phyloP scores from a whole-genome alignment of 1,140 invertebrate species.

The Lasioglossum baleicum region DNA sequence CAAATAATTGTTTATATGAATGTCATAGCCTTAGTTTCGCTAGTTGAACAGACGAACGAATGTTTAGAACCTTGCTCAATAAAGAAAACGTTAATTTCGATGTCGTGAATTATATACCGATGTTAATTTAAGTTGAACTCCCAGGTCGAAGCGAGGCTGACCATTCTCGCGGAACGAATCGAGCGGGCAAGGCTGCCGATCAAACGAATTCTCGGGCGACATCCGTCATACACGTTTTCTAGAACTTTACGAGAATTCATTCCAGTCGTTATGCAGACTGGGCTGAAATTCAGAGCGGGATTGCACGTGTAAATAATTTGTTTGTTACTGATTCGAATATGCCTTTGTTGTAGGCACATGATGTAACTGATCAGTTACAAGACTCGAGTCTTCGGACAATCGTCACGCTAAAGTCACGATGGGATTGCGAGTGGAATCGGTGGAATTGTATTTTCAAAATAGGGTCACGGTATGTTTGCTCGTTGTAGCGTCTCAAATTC shows the following conservation, averaged over 20 bases:
- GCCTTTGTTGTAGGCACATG: too few relatives aligned
- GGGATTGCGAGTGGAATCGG: too few relatives aligned
- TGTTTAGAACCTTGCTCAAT: constrained; percentile 73
- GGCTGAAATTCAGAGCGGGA: too few relatives aligned
- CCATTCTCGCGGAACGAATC: constrained; percentile 47
- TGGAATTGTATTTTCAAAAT: too few relatives aligned
- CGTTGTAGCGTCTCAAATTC: too few relatives aligned
- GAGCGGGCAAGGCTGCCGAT: constrained; percentile 15
- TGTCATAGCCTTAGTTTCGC: constrained; percentile 69
- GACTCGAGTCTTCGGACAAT: too few relatives aligned
- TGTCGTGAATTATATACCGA: constrained; percentile 19
- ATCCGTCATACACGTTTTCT: constrained; percentile 4
- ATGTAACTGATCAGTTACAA: too few relatives aligned
- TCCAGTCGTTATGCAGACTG: not conserved
- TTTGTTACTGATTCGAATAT: too few relatives aligned
- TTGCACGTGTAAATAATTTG: too few relatives aligned
- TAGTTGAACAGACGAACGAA: constrained; percentile 66
- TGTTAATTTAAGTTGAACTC: constrained; percentile 30
- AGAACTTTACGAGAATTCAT: constrained; percentile 6
- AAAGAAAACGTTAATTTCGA: constrained; percentile 59
- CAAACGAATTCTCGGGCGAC: constrained; percentile 6
- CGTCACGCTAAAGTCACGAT: too few relatives aligned
- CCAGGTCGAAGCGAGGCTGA: constrained; percentile 32
- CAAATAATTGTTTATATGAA: constrained; percentile 59
- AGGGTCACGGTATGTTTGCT: too few relatives aligned